Conservation (phyloP, 92 coral and sea anemone species). For the Isaurus tuberculatus region DNA sequence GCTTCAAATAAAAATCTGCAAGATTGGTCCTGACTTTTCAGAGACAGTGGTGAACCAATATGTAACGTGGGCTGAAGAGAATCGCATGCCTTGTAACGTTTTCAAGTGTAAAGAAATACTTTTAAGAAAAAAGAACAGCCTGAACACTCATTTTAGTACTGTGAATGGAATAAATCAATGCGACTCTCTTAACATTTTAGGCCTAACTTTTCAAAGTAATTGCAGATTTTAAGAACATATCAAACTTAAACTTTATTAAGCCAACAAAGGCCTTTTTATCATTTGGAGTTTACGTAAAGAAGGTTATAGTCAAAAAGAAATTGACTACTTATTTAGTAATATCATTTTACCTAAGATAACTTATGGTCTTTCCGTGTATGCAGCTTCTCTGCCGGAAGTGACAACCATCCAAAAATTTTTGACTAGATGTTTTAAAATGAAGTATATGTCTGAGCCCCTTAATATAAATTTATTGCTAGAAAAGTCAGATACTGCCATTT, state of each 20-base stretch:
- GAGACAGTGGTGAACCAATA: neutral
- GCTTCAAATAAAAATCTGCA: neutral
- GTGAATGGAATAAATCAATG: slow-evolving; percentile 6
- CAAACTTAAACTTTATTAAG: slow-evolving; percentile 24
- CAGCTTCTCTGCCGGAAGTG: too few species aligned
- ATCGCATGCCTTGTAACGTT: neutral
- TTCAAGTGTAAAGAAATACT: slow-evolving; percentile 4
- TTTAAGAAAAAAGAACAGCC: slow-evolving; percentile 14
- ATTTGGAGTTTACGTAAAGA: slow-evolving; percentile 28
- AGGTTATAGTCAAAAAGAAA: slow-evolving; percentile 25
- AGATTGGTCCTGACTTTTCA: neutral
- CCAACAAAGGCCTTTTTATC: neutral
- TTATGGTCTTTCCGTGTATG: too few species aligned
- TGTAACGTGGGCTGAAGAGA: neutral
- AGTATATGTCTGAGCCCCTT: too few species aligned
- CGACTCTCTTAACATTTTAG: neutral
- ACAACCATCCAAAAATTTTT: too few species aligned
- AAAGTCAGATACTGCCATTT: slow-evolving; percentile 20
- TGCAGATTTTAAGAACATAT: slow-evolving; percentile 17
- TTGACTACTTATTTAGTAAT: slow-evolving; percentile 14
- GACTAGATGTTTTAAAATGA: slow-evolving; percentile 10
- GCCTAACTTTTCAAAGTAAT: slow-evolving; percentile 21
- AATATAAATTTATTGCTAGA: slow-evolving; percentile 19
- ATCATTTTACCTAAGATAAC: slow-evolving; percentile 44
- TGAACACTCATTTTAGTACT: neutral